A percentile compares a stretch with the other conserved stretches of the same genome.
These are phyloP conservation scores for Eulemur mongoz DNA, from an alignment of 2,797 vertebrate genomes.

Conservation along the genomic window DNA sequence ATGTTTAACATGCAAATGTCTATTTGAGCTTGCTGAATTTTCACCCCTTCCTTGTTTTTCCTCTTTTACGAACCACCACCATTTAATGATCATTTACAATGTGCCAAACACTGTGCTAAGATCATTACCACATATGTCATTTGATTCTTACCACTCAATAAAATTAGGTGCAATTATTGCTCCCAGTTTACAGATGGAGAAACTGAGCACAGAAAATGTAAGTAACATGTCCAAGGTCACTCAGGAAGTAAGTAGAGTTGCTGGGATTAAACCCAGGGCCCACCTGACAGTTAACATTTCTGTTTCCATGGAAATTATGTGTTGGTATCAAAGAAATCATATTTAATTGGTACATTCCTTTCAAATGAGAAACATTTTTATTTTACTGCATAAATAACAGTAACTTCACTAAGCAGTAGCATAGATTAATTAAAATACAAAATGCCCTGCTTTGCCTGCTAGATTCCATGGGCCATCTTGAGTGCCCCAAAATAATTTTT, in stretches of 20 bases:
- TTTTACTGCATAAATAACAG: not conserved
- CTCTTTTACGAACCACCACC: not conserved
- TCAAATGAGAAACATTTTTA: conserved; percentile 5
- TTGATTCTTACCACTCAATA: not conserved
- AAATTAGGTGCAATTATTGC: not conserved
- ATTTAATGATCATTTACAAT: not conserved
- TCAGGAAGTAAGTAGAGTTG: not conserved
- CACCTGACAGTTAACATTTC: not conserved
- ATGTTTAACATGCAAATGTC: not conserved
- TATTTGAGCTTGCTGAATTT: not conserved
- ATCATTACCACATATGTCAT: not conserved
- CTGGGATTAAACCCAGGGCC: not conserved
- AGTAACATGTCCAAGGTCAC: not conserved
- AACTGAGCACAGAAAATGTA: not conserved
- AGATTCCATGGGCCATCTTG: conserved; percentile 57
- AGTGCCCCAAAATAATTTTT: conserved; percentile 66
- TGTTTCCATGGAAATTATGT: not conserved
- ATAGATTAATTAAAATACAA: not conserved
- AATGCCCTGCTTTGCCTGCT: not conserved
- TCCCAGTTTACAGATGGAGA: not conserved
- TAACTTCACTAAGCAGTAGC: not conserved
- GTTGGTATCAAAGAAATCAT: not conserved
- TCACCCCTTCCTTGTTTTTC: not conserved
- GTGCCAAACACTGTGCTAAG: not conserved
- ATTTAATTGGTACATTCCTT: not conserved